These are phyloP conservation scores for Eupithecia abbreviata DNA, from an alignment of 2,888 invertebrate species.

Conservation along the genomic window DNA sequence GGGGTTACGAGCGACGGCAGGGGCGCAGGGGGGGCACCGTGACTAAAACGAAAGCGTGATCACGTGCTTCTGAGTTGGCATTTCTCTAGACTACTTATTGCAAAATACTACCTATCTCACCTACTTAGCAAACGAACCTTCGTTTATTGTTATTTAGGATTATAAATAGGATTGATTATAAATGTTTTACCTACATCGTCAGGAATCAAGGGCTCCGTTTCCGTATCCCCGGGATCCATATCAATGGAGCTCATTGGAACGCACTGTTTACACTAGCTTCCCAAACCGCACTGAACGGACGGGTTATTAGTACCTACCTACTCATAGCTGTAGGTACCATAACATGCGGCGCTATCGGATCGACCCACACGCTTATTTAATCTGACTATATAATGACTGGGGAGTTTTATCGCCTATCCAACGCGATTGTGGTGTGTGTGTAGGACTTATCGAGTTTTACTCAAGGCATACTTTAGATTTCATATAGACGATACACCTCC, in stretches of 20 bases:
- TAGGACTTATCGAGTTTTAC: background rate
- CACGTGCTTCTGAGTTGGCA: slow-evolving; percentile 46
- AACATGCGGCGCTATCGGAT: background rate
- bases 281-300: slow-evolving; percentile 29
- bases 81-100: slow-evolving; percentile 33
- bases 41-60: slow-evolving; percentile 37
- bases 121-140: background rate
- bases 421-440: background rate
- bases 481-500: too few relatives aligned
- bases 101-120: slow-evolving; percentile 3
- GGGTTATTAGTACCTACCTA: slow-evolving; percentile 8
- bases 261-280: slow-evolving; percentile 37
- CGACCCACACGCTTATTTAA: slow-evolving; percentile 6
- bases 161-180: background rate
- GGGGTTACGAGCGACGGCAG: background rate
- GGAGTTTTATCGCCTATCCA: background rate
- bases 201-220: slow-evolving; percentile 56
- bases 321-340: background rate
- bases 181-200: slow-evolving; percentile 60
- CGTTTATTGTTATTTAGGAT: background rate
- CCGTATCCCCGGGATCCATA: slow-evolving; percentile 51
- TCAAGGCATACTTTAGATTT: too few relatives aligned
- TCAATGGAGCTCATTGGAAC: slow-evolving; percentile 42
- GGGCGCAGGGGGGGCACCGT: slow-evolving; percentile 14
- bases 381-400: background rate